Evolutionary conservation across 2,797 vertebrate genomes (phyloP).

Genomic region (Manis pentadactyla): DNA sequence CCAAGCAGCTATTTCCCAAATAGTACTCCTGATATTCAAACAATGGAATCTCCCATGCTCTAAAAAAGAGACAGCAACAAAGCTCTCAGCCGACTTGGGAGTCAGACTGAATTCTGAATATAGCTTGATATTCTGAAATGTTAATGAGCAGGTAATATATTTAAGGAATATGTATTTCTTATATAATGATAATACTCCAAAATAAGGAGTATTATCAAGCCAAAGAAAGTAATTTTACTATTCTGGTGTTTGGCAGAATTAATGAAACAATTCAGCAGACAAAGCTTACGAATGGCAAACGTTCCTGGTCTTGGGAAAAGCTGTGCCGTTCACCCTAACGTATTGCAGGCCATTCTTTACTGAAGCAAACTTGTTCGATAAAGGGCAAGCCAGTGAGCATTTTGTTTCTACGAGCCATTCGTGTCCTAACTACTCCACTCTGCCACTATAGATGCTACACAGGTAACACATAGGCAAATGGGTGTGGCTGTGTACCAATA

Average conservation of each 20-base stretch:
- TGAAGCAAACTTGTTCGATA: background rate
- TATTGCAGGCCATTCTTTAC: background rate
- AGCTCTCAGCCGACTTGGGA: background rate
- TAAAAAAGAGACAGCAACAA: background rate
- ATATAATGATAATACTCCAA: background rate
- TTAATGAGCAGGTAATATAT: background rate
- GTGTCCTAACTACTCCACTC: background rate
- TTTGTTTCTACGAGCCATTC: background rate
- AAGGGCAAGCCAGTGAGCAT: background rate
- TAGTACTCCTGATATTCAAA: background rate
- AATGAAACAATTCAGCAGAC: background rate
- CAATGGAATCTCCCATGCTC: background rate
- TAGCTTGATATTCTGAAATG: background rate
- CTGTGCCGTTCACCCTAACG: background rate
- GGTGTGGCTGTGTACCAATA: background rate
- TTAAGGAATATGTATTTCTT: background rate
- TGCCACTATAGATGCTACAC: rapidly evolving
- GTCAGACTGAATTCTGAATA: background rate
- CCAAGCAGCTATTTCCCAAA: background rate
- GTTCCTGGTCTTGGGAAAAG: background rate
- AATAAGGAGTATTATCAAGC: background rate
- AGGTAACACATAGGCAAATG: background rate
- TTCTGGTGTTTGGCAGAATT: background rate
- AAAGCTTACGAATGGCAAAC: background rate
- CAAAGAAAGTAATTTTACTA: background rate